Evolutionary conservation across 2,888 invertebrate species (phyloP), one percentile per base, ranked within the genome.

Genomic region (Andrena camellia): DNA sequence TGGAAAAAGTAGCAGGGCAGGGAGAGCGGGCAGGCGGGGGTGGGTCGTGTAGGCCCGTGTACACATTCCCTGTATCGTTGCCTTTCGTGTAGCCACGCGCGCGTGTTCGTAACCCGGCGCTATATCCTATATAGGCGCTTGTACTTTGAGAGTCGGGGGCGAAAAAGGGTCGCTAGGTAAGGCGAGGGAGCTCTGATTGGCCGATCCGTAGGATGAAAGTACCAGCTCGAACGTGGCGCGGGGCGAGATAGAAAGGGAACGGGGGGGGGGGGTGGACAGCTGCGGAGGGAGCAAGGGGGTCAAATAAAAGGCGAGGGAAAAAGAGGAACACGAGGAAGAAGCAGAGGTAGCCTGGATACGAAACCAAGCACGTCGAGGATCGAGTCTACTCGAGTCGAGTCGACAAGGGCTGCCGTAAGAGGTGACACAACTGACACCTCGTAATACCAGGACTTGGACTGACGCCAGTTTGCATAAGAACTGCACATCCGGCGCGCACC

Each of bases 401-500:
- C 86, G 84, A 81, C 84, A 84, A 79, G 80, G 70, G 78, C 77
- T 76, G 85, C 70, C 81, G 85, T 82, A 77, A 74, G 74, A 82
- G 87, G 88, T 90, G 90, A 91, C 91, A 90, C 90, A 91, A 91
- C 89, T 92, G 92, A 92, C 93, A 93, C 91, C 90, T 92, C 91
- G 91, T 90, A 90, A 92, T 92, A 92, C 91, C 88, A 80, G 86
- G 88, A 90, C 90, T 93, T 92, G 93, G 92, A 90, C 85, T 86
- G 78, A 70, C 84, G 92, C 92, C 93, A 93, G 92, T 92, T 92
- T 93, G 91, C 92, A 92, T 92, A 93, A 93, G 93, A 93, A 93
- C 87, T 90, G 89, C 90, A 90, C 90, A 92, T 91, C 89, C 90
- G 86, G 88, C 83, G 88, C 88, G 89, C 89, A 86, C 86, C 85